Evolutionary conservation across 2,888 invertebrate genomes (phyloP).

Genomic region (Agonopterix alstromeriana): DNA sequence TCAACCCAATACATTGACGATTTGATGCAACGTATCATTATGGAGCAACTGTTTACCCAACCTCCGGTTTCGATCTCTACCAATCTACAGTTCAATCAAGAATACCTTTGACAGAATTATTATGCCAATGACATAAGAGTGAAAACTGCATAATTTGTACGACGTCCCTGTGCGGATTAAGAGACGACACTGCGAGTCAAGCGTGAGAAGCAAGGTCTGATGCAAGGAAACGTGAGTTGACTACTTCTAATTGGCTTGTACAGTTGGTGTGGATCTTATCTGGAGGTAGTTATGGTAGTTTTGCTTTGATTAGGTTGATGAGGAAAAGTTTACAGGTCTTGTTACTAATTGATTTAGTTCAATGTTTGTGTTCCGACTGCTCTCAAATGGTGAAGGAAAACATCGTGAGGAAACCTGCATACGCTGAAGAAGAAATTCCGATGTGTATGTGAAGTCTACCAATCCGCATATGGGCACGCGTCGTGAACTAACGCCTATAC

Average conservation of each 20-base stretch:
- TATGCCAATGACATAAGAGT: no score
- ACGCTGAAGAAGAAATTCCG: no score
- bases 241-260: background rate
- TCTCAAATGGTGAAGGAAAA: no score
- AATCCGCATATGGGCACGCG: no score
- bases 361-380: no score
- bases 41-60: constrained; percentile 1
- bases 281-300: constrained; percentile 2
- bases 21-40: constrained; percentile 1
- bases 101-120: no score
- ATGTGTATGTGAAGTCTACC: no score
- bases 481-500: no score
- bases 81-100: no score
- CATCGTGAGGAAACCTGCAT: no score
- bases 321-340: constrained; percentile 1
- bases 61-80: background rate
- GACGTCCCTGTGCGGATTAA: background rate
- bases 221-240: constrained; percentile 33
- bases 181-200: constrained; percentile 27
- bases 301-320: background rate
- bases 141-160: no score
- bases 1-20: no score
- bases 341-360: constrained; percentile 5
- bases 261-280: background rate
- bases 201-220: constrained; percentile 53